A percentile compares a stretch with the other conserved stretches of the same genome.
Evolutionary conservation across 2,888 invertebrate genomes (phyloP).

Genomic region (Drosophila suboccidentalis): DNA sequence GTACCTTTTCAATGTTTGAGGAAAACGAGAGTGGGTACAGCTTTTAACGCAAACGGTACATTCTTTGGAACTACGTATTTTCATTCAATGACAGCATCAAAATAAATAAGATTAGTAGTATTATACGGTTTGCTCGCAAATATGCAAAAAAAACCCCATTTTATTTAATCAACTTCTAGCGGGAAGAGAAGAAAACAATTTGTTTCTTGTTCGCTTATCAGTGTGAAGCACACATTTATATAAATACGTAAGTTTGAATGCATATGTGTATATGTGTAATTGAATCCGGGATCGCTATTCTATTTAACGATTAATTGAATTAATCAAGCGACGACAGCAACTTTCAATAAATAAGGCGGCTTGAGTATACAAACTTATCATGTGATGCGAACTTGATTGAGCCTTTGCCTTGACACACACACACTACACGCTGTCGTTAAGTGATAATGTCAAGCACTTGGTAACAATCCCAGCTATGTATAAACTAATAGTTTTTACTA

Average conservation of each 20-base stretch:
- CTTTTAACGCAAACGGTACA: background rate
- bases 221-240: background rate
- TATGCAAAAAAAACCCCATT: conserved; percentile 9
- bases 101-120: background rate
- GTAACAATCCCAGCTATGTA: conserved; percentile 40
- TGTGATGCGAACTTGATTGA: conserved; percentile 59
- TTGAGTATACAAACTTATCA: conserved; percentile 57
- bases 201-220: conserved; percentile 28
- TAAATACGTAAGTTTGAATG: background rate
- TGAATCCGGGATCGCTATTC: conserved; percentile 73
- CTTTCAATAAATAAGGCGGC: conserved; percentile 12
- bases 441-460: conserved; percentile 50
- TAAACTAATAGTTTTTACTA: conserved; percentile 24
- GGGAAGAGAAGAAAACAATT: conserved; percentile 1
- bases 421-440: conserved; percentile 43
- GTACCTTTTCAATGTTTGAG: background rate
- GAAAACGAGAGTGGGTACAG: background rate
- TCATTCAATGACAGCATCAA: background rate
- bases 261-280: conserved; percentile 16
- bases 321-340: conserved; percentile 54
- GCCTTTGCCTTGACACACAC: conserved; percentile 61
- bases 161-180: conserved; percentile 9
- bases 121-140: background rate
- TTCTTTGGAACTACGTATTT: background rate
- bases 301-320: conserved; percentile 67